These are phyloP conservation scores for Drosophila pegasa DNA, from an alignment of 2,888 invertebrate species.

Conservation along the genomic window DNA sequence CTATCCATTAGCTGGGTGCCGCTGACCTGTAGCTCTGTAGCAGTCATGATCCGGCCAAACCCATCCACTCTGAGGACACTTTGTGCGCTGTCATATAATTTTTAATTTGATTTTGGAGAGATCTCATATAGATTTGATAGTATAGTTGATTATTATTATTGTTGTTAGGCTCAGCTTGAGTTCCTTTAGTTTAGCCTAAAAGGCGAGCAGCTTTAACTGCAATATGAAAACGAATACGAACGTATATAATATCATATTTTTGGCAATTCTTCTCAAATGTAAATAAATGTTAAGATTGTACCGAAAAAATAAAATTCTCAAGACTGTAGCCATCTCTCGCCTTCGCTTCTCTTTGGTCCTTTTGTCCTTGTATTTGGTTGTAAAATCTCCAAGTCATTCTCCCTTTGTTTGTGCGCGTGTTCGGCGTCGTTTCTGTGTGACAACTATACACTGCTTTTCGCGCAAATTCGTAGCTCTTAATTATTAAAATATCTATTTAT, in stretches of 20 bases:
- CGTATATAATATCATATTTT: conserved; percentile 28
- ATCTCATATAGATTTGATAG: conserved; percentile 85
- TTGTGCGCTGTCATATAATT: conserved; percentile 91
- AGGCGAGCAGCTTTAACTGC: conserved; percentile 56
- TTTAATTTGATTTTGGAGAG: conserved; percentile 88
- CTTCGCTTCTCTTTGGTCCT: too few species aligned
- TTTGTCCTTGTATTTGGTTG: conserved; percentile 23
- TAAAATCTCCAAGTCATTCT: conserved; percentile 77
- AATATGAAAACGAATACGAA: neutral
- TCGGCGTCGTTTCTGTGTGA: conserved; percentile 10
- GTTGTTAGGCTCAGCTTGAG: conserved; percentile 54
- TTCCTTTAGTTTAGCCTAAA: conserved; percentile 38
- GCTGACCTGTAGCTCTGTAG: conserved; percentile 86
- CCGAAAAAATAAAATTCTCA: conserved; percentile 39
- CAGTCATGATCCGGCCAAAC: conserved; percentile 91
- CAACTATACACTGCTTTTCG: neutral
- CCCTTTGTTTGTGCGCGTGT: conserved; percentile 50
- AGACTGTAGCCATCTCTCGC: neutral
- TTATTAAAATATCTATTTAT: too few species aligned
- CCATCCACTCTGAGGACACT: conserved; percentile 89
- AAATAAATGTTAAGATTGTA: conserved; percentile 39
- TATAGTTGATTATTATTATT: conserved; percentile 18
- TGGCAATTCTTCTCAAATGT: conserved; percentile 56
- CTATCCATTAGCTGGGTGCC: conserved; percentile 88
- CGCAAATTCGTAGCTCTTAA: neutral